These are phyloP conservation scores for Plebejus argus DNA, from an alignment of 2,888 invertebrate species.

Conservation along the genomic window DNA sequence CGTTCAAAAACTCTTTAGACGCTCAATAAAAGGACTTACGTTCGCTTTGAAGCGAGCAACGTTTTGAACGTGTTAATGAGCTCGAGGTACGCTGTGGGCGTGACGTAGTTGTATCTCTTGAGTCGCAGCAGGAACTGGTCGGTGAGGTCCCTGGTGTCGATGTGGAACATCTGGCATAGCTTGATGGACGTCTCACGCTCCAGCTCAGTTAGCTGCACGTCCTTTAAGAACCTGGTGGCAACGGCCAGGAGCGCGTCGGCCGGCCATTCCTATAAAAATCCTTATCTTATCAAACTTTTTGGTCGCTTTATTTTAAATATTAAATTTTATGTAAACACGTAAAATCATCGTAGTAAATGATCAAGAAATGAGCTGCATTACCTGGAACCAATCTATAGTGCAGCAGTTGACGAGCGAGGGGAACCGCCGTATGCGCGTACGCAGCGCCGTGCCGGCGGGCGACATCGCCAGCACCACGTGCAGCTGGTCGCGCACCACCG, in stretches of 20 bases:
- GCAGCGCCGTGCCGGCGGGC: conserved; percentile 92
- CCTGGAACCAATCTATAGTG: conserved; percentile 97
- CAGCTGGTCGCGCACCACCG: conserved; percentile 93
- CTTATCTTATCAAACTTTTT: not conserved
- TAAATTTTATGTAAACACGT: not conserved
- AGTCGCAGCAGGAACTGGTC: conserved; percentile 82
- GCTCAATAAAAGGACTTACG: conserved; percentile 67
- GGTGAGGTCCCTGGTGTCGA: conserved; percentile 88
- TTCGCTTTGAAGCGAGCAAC: conserved; percentile 87
- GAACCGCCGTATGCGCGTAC: conserved; percentile 92
- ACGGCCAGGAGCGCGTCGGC: conserved; percentile 95
- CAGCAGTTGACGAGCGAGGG: conserved; percentile 97
- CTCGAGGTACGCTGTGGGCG: conserved; percentile 96
- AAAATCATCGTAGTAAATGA: not conserved
- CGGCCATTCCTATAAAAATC: conserved; percentile 88
- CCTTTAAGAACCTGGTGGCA: conserved; percentile 89
- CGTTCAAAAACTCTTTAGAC: not conserved
- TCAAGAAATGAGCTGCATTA: conserved; percentile 43
- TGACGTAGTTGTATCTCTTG: conserved; percentile 92
- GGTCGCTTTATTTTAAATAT: too few relatives aligned
- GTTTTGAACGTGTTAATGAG: conserved; percentile 94
- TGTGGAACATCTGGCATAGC: conserved; percentile 95
- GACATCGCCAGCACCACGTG: conserved; percentile 95
- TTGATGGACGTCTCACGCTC: conserved; percentile 90
- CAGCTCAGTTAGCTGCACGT: conserved; percentile 87